A percentile compares a stretch with the other conserved stretches of the same genome.
phyloP scores from a whole-genome alignment of 2,113 vertebrate genomes.

The Gallinago paraguaiae region DNA sequence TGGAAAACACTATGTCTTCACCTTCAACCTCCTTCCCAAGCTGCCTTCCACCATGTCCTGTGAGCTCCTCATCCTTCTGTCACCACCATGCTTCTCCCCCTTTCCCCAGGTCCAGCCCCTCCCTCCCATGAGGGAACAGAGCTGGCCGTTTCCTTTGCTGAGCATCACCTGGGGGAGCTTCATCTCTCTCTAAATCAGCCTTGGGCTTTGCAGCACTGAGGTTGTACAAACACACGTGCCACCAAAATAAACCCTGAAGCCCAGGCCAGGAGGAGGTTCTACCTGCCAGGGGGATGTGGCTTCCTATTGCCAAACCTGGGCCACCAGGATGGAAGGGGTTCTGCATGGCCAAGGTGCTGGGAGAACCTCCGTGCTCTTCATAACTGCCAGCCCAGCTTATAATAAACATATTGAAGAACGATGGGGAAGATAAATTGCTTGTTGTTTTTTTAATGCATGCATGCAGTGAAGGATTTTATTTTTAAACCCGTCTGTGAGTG shows the following conservation, averaged over 20 bases:
- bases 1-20: rapidly evolving
- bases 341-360: background rate
- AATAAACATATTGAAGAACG: background rate
- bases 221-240: background rate
- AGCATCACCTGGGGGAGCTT: background rate
- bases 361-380: rapidly evolving
- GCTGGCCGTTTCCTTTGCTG: background rate
- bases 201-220: background rate
- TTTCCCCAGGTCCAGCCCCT: rapidly evolving
- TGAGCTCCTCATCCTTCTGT: background rate
- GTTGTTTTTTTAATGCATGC: background rate
- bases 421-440: constrained; percentile 1
- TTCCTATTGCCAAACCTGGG: background rate
- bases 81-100: background rate
- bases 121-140: background rate
- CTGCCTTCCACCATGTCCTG: rapidly evolving
- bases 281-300: background rate
- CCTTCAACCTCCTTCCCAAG: background rate
- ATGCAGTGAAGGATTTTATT: constrained; percentile 13
- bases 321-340: background rate
- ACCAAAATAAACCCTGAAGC: background rate
- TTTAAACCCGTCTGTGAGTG: constrained; percentile 3
- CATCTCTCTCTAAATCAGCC: background rate
- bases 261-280: background rate
- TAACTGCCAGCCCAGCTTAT: background rate